Conservation (phyloP, 2,113 vertebrate genomes). For the Charadrius vociferus region DNA sequence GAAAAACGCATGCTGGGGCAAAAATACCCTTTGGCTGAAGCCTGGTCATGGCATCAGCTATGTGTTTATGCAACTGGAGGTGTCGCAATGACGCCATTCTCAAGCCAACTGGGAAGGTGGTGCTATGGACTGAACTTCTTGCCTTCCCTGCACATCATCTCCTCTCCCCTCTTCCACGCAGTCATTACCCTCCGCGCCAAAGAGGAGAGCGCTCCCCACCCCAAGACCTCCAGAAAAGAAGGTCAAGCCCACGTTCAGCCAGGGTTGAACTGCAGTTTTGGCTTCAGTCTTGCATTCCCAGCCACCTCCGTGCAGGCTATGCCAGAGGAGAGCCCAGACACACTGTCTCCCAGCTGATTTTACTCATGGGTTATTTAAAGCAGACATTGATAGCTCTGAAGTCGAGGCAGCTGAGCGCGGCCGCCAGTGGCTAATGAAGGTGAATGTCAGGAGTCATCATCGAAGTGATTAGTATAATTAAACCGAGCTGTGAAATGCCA, state of each 20-base stretch:
- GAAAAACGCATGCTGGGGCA: neutral
- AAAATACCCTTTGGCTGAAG: neutral
- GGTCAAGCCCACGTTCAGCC: neutral
- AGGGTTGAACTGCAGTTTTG: neutral
- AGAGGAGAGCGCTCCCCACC: neutral
- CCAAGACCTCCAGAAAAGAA: neutral
- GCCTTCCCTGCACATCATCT: neutral
- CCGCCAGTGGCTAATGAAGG: conserved; percentile 45
- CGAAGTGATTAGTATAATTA: conserved; percentile 21
- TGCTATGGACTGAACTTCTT: neutral
- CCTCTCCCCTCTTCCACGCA: neutral
- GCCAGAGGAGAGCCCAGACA: conserved; percentile 26
- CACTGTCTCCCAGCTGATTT: conserved; percentile 34
- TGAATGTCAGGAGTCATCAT: conserved; percentile 35
- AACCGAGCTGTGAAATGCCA: neutral
- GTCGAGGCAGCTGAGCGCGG: neutral
- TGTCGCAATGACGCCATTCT: neutral
- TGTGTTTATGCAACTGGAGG: neutral
- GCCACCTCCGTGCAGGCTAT: neutral
- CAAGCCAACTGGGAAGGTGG: neutral
- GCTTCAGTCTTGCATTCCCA: neutral
- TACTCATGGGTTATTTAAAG: conserved; percentile 58
- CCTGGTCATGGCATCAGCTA: neutral
- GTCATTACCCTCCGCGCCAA: neutral
- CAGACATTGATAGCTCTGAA: conserved; percentile 43